Conservation (phyloP, 2,113 vertebrate genomes). For the Morone chrysops region DNA sequence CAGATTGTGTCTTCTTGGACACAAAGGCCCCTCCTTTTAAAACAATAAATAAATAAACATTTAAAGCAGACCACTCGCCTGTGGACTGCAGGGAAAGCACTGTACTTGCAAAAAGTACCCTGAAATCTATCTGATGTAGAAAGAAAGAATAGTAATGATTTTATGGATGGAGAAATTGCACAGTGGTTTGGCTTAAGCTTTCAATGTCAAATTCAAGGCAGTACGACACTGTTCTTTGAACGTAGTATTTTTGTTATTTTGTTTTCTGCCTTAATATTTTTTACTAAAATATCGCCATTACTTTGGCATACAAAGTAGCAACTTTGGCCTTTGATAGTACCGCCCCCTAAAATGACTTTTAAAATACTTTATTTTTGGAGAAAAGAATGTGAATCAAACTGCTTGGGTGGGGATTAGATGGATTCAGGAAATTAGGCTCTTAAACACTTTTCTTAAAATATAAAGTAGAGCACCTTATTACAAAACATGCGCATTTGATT, state of each 20-base stretch:
- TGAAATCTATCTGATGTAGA: slow-evolving; percentile 56
- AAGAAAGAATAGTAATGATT: slow-evolving; percentile 54
- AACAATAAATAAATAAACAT: background rate
- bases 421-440: slow-evolving; percentile 76
- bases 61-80: slow-evolving; percentile 31
- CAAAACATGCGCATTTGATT: slow-evolving; percentile 67
- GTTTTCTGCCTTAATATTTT: slow-evolving; percentile 76
- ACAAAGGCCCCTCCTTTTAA: slow-evolving; percentile 3
- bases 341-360: slow-evolving; percentile 47
- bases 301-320: slow-evolving; percentile 72
- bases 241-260: slow-evolving; percentile 64
- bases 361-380: slow-evolving; percentile 71
- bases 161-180: slow-evolving; percentile 63
- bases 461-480: slow-evolving; percentile 85
- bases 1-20: slow-evolving; percentile 40
- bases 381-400: slow-evolving; percentile 78
- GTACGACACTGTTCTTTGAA: slow-evolving; percentile 58
- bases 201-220: slow-evolving; percentile 63
- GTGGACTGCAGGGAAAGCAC: slow-evolving; percentile 53
- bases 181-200: slow-evolving; percentile 69
- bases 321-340: slow-evolving; percentile 71
- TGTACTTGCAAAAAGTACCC: slow-evolving; percentile 45
- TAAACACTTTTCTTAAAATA: slow-evolving; percentile 68
- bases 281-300: slow-evolving; percentile 58
- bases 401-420: slow-evolving; percentile 54